phyloP scores from a whole-genome alignment of 2,888 invertebrate genomes.

The Apodemia hepburni region DNA sequence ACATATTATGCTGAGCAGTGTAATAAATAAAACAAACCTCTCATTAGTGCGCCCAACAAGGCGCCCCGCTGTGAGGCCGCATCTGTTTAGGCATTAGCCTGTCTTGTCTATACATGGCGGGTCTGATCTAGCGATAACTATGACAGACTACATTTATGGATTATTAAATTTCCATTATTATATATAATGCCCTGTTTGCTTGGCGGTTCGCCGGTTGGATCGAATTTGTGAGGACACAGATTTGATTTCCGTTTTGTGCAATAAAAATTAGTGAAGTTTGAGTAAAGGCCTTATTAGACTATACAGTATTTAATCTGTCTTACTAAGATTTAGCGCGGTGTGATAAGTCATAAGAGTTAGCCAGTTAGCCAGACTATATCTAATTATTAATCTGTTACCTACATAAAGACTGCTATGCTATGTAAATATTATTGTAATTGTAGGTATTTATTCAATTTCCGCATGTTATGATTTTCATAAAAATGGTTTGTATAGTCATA shows the following conservation, averaged over 20 bases:
- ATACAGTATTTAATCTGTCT: too few species aligned
- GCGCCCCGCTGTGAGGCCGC: constrained; percentile 20
- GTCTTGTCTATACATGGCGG: constrained; percentile 17
- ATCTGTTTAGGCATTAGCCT: constrained; percentile 17
- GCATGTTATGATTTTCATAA: background rate
- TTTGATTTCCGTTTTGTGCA: background rate
- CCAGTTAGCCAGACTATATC: too few species aligned
- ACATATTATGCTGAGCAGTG: constrained; percentile 2
- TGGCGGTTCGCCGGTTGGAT: background rate
- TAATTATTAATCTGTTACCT: too few species aligned
- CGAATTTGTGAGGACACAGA: background rate
- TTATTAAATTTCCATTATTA: constrained; percentile 1
- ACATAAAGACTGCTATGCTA: too few species aligned
- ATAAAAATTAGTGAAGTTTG: background rate
- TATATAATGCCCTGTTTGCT: background rate
- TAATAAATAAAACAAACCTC: constrained; percentile 24
- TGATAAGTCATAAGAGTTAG: too few species aligned
- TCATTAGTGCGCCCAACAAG: constrained; percentile 27
- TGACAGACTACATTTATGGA: constrained; percentile 3
- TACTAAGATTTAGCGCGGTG: too few species aligned
- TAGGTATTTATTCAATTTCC: background rate
- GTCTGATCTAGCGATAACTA: constrained; percentile 9
- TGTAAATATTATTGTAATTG: too few species aligned
- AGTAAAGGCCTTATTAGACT: too few species aligned
- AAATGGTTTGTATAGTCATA: constrained; percentile 1